These are phyloP conservation scores for Caenorhabditis macrosperma DNA, from an alignment of 2,888 invertebrate genomes.

Conservation along the genomic window DNA sequence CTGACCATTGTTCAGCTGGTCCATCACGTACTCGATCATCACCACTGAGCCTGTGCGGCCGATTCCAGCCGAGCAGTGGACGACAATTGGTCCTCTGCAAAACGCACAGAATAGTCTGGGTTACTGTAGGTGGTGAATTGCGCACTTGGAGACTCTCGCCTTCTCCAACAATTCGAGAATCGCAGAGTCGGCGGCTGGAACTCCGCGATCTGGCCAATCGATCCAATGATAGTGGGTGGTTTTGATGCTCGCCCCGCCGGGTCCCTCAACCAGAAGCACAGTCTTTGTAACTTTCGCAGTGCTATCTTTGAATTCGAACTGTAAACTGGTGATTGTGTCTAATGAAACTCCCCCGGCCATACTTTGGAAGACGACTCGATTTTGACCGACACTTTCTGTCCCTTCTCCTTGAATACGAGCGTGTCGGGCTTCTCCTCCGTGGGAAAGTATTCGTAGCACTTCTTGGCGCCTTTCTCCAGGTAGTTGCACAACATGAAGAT, in stretches of 20 bases:
- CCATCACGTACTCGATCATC: slow-evolving; percentile 65
- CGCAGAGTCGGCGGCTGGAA: slow-evolving; percentile 62
- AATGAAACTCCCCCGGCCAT: too few relatives aligned
- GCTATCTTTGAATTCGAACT: neutral
- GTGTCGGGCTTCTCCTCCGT: slow-evolving; percentile 4
- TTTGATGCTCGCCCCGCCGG: slow-evolving; percentile 11
- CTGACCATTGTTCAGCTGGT: slow-evolving; percentile 43
- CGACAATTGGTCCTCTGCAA: slow-evolving; percentile 52
- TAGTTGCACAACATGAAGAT: slow-evolving; percentile 36
- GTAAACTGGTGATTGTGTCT: too few relatives aligned
- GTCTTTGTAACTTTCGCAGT: slow-evolving; percentile 42
- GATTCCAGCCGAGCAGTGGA: slow-evolving; percentile 69
- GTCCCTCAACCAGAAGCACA: slow-evolving; percentile 28
- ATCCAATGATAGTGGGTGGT: slow-evolving; percentile 66
- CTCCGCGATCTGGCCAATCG: slow-evolving; percentile 67
- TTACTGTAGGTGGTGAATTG: too few relatives aligned
- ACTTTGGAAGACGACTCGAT: neutral
- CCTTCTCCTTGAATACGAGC: slow-evolving; percentile 29
- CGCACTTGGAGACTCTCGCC: slow-evolving; percentile 19
- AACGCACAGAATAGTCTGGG: too few relatives aligned
- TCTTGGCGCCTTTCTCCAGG: slow-evolving; percentile 29
- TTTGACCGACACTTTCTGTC: slow-evolving; percentile 20
- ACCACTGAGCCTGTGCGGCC: slow-evolving; percentile 67
- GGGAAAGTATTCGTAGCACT: slow-evolving; percentile 36
- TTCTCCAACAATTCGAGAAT: slow-evolving; percentile 55